A percentile compares a stretch with the other conserved stretches of the same genome.
These are phyloP conservation scores for Petrocephalus schoutedeni DNA, from an alignment of 2,797 vertebrate species.

Conservation along the genomic window DNA sequence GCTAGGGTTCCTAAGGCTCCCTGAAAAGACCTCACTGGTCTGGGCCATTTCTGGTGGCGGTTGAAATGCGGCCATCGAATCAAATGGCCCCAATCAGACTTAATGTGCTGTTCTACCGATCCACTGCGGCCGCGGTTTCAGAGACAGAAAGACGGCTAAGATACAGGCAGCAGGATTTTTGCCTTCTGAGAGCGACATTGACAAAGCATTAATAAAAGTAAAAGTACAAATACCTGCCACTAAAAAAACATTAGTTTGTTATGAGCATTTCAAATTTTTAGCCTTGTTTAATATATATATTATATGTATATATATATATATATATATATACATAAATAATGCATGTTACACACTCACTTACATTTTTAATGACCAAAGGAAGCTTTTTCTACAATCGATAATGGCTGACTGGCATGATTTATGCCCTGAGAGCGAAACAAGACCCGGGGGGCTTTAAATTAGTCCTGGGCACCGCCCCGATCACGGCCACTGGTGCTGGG, in stretches of 20 bases:
- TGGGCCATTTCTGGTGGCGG: neutral
- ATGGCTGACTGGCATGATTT: neutral
- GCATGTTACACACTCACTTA: neutral
- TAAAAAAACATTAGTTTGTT: neutral
- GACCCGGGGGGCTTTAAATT: neutral
- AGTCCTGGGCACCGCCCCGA: neutral
- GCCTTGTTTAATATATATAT: too few species aligned
- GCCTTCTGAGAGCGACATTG: neutral
- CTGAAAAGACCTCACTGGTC: neutral
- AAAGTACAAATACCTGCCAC: neutral
- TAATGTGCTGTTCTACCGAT: neutral
- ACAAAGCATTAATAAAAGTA: neutral
- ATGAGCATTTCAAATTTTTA: neutral
- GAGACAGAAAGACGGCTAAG: neutral
- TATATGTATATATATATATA: too few species aligned
- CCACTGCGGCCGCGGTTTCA: neutral
- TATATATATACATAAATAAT: neutral
- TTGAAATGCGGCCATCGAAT: neutral
- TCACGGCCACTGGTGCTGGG: neutral
- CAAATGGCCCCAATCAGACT: neutral
- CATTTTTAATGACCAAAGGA: conserved; percentile 10
- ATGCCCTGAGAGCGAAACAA: neutral
- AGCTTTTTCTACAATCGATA: neutral
- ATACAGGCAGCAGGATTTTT: neutral
- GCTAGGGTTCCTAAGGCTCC: neutral